Evolutionary conservation across 2,113 vertebrate species (phyloP).

Genomic region (Rhinopomastus cyanomelas): DNA sequence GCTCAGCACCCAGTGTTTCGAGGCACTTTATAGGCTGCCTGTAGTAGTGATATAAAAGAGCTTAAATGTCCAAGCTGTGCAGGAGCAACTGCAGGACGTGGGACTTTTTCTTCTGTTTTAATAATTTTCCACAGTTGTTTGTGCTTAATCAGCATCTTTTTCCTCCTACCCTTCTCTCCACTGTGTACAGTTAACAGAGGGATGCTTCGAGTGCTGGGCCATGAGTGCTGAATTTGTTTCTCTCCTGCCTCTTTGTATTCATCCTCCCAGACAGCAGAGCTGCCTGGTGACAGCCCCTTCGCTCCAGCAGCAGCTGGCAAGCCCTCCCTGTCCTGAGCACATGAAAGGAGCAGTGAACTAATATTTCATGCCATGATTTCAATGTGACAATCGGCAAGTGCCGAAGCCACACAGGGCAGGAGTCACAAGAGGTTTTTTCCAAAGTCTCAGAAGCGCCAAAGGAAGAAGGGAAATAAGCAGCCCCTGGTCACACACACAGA

Average conservation of each 20-base stretch:
- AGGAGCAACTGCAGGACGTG: not conserved
- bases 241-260: conserved; percentile 51
- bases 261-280: conserved; percentile 24
- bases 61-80: not conserved
- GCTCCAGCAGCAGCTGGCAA: conserved; percentile 55
- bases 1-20: not conserved
- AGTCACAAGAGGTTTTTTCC: conserved; percentile 30
- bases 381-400: conserved; percentile 24
- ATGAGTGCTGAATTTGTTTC: conserved; percentile 18
- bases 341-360: conserved; percentile 31
- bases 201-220: conserved; percentile 27
- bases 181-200: conserved; percentile 57
- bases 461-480: conserved; percentile 14
- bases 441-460: conserved; percentile 2
- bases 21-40: conserved; percentile 14
- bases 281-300: conserved; percentile 61
- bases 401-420: not conserved
- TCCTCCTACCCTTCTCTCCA: conserved; percentile 34
- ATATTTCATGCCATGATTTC: conserved; percentile 56
- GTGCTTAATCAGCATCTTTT: conserved; percentile 10
- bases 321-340: conserved; percentile 35
- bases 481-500: not conserved
- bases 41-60: not conserved
- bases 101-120: not conserved
- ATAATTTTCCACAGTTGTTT: not conserved